A percentile compares a stretch with the other conserved stretches of the same genome.
These are phyloP conservation scores for Ameiurus melas DNA, from an alignment of 2,113 vertebrate genomes.

Conservation along the genomic window DNA sequence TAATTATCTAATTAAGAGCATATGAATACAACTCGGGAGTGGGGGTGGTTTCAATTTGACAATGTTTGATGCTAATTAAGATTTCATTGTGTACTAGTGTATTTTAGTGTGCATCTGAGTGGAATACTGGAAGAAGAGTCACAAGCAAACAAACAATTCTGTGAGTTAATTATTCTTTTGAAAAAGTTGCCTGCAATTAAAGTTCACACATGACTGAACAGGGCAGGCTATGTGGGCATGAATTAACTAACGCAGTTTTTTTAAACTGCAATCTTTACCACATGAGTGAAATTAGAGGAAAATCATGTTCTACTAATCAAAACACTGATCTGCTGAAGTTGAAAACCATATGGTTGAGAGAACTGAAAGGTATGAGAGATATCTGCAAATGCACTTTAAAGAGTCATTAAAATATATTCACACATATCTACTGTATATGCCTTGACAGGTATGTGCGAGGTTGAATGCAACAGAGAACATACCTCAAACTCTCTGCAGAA, in stretches of 20 bases:
- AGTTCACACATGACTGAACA: constrained; percentile 37
- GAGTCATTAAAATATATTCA: background rate
- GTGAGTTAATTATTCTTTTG: constrained; percentile 44
- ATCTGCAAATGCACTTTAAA: background rate
- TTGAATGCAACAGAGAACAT: constrained; percentile 50
- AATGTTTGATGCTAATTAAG: constrained; percentile 46
- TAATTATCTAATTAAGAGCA: constrained; percentile 41
- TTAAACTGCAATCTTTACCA: background rate
- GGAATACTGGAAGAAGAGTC: constrained; percentile 28
- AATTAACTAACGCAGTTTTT: constrained; percentile 49
- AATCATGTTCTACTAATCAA: background rate
- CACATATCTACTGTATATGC: background rate
- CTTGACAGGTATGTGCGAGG: no score
- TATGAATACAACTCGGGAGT: constrained; percentile 20
- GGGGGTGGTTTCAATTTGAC: constrained; percentile 29
- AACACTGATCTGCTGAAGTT: constrained; percentile 10
- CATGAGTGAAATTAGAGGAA: constrained; percentile 10
- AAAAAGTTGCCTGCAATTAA: constrained; percentile 30
- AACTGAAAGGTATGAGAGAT: background rate
- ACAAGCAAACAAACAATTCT: constrained; percentile 7
- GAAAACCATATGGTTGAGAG: background rate
- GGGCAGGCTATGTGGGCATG: constrained; percentile 29
- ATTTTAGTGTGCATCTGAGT: constrained; percentile 44
- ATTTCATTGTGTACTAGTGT: constrained; percentile 21
- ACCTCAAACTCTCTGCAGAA: constrained; percentile 97